Percentiles rank a stretch among this genome's conserved stretches.
Evolutionary conservation across 2,888 invertebrate genomes (phyloP).

Genomic region (Dusona sp.): DNA sequence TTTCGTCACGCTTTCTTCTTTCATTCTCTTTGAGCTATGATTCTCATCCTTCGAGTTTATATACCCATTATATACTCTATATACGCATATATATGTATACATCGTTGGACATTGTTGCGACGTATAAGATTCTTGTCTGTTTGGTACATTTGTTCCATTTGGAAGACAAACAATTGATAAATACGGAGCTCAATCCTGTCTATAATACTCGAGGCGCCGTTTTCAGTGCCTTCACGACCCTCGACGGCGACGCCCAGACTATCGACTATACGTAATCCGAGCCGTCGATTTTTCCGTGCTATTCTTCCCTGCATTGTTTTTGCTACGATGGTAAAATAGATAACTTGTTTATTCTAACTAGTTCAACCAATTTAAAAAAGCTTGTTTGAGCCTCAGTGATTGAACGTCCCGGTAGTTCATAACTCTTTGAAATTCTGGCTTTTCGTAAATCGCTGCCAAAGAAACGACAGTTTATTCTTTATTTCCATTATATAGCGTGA

Average conservation of each 20-base stretch:
- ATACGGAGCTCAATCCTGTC: background rate
- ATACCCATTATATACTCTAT: too few relatives aligned
- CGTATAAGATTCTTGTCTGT: constrained; percentile 23
- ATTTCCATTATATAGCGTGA: background rate
- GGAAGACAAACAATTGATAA: background rate
- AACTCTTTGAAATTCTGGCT: background rate
- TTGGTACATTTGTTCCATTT: background rate
- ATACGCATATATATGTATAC: too few relatives aligned
- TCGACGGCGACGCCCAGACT: constrained; percentile 44
- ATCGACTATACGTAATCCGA: constrained; percentile 42
- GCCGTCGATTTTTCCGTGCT: constrained; percentile 38
- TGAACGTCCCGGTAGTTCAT: background rate
- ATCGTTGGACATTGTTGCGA: background rate
- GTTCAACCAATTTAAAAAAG: too few relatives aligned
- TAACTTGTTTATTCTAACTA: too few relatives aligned
- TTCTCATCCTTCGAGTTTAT: too few relatives aligned
- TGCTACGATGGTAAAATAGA: background rate
- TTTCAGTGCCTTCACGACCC: constrained; percentile 45
- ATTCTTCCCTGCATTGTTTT: background rate
- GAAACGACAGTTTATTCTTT: background rate
- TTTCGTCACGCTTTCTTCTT: constrained; percentile 51
- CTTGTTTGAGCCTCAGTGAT: too few relatives aligned
- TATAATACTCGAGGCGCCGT: constrained; percentile 16
- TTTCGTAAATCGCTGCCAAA: background rate
- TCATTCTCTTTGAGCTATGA: constrained; percentile 9